Percentiles rank a stretch among this genome's conserved stretches.
phyloP scores from a whole-genome alignment of 2,888 invertebrate genomes.

The Cecidostiba fungosa region DNA sequence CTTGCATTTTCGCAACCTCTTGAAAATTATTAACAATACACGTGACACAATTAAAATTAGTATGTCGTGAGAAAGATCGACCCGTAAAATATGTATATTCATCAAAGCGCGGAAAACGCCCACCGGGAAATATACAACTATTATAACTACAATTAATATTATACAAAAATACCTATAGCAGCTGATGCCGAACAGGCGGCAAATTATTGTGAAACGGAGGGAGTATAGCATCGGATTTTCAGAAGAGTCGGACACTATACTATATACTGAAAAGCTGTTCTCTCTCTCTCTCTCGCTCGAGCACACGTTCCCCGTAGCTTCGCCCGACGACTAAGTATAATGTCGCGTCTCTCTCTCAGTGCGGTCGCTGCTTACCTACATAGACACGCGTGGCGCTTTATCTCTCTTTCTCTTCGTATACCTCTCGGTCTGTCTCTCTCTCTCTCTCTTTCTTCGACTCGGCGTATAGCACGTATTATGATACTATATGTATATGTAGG shows the following conservation, averaged over 20 bases:
- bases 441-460: neutral
- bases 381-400: slow-evolving; percentile 26
- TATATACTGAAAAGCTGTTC: neutral
- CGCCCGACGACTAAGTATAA: neutral
- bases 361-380: slow-evolving; percentile 18
- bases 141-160: no score
- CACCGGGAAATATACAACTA: no score
- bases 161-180: no score
- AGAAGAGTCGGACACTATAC: neutral
- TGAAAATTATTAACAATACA: no score
- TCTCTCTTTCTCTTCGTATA: neutral
- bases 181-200: neutral
- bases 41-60: no score
- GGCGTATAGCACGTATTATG: neutral
- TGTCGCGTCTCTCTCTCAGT: slow-evolving; percentile 14
- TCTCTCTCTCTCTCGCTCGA: no score
- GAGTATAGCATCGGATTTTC: neutral
- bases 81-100: no score
- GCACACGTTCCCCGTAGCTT: neutral
- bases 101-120: no score
- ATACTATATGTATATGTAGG: no score
- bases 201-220: neutral
- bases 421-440: no score
- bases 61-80: no score
- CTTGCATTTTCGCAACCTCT: no score